Conservation (phyloP, 2,888 invertebrate genomes). For the Pyrrhia umbra region DNA sequence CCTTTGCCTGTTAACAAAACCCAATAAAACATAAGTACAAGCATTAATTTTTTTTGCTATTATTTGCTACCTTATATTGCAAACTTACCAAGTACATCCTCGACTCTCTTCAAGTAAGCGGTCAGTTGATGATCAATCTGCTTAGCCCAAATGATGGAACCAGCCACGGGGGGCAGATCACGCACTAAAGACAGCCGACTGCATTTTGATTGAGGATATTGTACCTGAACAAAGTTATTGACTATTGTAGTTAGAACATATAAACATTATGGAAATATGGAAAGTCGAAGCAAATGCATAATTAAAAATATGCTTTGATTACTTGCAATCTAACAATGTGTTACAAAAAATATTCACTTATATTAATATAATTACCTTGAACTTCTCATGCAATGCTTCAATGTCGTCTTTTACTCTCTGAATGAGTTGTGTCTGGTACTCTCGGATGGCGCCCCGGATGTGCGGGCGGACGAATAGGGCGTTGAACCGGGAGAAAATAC, state of each 20-base stretch:
- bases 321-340: too few species aligned
- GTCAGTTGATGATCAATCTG: conserved; percentile 99
- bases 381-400: conserved; percentile 99
- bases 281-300: too few species aligned
- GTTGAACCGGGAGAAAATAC: conserved; percentile 99
- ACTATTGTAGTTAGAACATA: too few species aligned
- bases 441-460: conserved; percentile 99
- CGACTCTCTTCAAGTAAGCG: conserved; percentile 98
- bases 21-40: background rate
- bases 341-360: background rate
- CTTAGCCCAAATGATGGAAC: conserved; percentile 99
- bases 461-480: conserved; percentile 99
- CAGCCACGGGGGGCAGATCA: conserved; percentile 99
- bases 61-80: background rate
- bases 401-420: conserved; percentile 99
- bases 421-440: conserved; percentile 99
- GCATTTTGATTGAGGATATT: conserved; percentile 98
- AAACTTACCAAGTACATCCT: conserved; percentile 97
- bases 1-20: conserved; percentile 92
- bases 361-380: conserved; percentile 92
- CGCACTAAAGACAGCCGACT: conserved; percentile 97
- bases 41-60: background rate
- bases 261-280: too few species aligned
- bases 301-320: background rate
- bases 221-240: conserved; percentile 92